Evolutionary conservation across 2,888 invertebrate species (phyloP).

Genomic region (Boloria selene): DNA sequence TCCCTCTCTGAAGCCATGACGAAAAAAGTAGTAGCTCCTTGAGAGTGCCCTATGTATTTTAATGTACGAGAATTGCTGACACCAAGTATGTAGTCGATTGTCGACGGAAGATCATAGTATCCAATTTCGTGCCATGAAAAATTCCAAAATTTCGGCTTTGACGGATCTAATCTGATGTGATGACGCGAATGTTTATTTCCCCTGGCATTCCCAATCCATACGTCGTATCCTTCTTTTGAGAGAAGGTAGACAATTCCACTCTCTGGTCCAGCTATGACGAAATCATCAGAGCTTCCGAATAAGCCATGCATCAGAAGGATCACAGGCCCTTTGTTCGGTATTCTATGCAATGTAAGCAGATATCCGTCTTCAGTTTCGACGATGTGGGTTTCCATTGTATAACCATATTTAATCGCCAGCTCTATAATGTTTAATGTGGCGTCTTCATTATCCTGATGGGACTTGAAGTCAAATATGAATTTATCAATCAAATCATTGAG

Average conservation of each 20-base stretch:
- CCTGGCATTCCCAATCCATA: slow-evolving; percentile 91
- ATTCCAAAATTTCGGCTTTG: slow-evolving; percentile 82
- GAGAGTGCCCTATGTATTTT: slow-evolving; percentile 87
- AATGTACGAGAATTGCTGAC: slow-evolving; percentile 78
- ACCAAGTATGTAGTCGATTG: slow-evolving; percentile 86
- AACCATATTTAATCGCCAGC: slow-evolving; percentile 58
- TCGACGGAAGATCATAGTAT: slow-evolving; percentile 88
- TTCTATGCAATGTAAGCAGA: slow-evolving; percentile 55
- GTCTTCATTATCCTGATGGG: slow-evolving; percentile 56
- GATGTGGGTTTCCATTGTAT: slow-evolving; percentile 52
- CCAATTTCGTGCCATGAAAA: slow-evolving; percentile 93
- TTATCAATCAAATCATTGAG: slow-evolving; percentile 45
- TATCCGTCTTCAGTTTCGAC: slow-evolving; percentile 62
- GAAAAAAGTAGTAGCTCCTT: slow-evolving; percentile 84
- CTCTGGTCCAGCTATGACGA: slow-evolving; percentile 56
- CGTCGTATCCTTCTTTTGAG: slow-evolving; percentile 85
- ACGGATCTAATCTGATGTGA: slow-evolving; percentile 70
- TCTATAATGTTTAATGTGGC: slow-evolving; percentile 47
- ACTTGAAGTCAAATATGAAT: slow-evolving; percentile 45
- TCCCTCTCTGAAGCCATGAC: slow-evolving; percentile 79
- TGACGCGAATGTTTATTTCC: slow-evolving; percentile 86
- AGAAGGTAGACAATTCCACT: slow-evolving; percentile 71
- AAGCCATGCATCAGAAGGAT: slow-evolving; percentile 69
- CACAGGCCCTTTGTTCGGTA: slow-evolving; percentile 55
- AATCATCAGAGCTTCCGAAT: slow-evolving; percentile 64